Conservation (phyloP, 2,113 vertebrate genomes). For the Plecotus auritus region DNA sequence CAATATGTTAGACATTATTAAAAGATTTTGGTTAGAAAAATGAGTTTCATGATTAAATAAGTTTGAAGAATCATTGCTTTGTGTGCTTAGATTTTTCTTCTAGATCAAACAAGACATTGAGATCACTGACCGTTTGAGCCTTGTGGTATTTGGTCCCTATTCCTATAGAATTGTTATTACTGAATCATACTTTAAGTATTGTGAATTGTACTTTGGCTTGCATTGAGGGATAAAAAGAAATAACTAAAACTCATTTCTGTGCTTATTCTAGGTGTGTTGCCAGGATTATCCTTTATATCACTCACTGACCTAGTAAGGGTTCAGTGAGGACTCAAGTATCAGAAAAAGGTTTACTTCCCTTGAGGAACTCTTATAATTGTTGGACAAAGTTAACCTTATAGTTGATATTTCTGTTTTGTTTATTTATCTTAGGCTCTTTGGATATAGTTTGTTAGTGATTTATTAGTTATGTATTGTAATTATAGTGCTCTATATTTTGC, state of each 20-base stretch:
- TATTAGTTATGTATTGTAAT: background rate
- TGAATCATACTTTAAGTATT: background rate
- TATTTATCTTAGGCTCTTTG: background rate
- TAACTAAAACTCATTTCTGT: background rate
- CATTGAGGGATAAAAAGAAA: background rate
- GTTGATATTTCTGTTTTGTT: background rate
- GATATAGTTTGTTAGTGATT: background rate
- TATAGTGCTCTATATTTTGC: background rate
- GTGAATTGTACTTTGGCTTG: background rate
- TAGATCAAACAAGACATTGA: background rate
- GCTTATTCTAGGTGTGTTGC: background rate
- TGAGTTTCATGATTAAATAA: background rate
- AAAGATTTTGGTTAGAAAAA: background rate
- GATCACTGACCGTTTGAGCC: background rate
- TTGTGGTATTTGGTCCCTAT: background rate
- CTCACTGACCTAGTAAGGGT: background rate
- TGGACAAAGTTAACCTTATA: background rate
- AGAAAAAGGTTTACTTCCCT: background rate
- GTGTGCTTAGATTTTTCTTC: background rate
- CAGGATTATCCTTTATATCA: background rate
- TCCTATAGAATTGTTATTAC: background rate
- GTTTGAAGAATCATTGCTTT: background rate
- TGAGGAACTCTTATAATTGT: background rate
- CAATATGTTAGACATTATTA: background rate
- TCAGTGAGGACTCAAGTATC: background rate